A percentile compares a stretch with the other conserved stretches of the same genome.
Evolutionary conservation across 2,888 invertebrate species (phyloP).

Genomic region (Heteromyza rotundicornis): DNA sequence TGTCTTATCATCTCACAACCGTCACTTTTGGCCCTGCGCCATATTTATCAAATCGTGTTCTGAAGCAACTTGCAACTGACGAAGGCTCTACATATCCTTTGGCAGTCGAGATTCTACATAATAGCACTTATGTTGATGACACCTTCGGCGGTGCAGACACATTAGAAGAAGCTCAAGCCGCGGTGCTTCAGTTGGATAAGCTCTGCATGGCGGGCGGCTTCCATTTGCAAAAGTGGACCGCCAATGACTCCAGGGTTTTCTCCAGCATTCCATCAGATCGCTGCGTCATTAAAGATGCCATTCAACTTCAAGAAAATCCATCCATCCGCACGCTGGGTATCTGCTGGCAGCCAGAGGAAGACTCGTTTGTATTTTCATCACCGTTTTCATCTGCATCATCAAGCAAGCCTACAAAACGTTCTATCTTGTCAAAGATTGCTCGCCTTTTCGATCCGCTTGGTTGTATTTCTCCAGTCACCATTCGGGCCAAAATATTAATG

Average conservation of each 20-base stretch:
- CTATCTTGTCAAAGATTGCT: too few species aligned
- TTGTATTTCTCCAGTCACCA: neutral
- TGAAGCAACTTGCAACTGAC: neutral
- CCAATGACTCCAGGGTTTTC: neutral
- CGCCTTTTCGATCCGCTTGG: neutral
- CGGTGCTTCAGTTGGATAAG: neutral
- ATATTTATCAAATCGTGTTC: neutral
- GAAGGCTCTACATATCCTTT: neutral
- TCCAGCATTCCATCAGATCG: too few species aligned
- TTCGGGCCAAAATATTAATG: neutral
- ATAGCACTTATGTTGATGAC: conserved; percentile 1
- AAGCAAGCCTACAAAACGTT: too few species aligned
- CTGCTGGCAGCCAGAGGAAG: too few species aligned
- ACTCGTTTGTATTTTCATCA: too few species aligned
- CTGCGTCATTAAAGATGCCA: too few species aligned
- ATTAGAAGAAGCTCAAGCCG: neutral
- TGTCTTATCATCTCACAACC: neutral
- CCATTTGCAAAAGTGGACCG: neutral
- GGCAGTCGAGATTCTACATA: neutral
- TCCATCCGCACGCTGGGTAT: too few species aligned
- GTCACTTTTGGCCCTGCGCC: too few species aligned
- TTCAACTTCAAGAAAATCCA: too few species aligned
- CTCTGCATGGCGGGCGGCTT: neutral
- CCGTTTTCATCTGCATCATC: too few species aligned
- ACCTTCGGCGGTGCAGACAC: conserved; percentile 1